Evolutionary conservation across 2,888 invertebrate species (phyloP), one percentile per base, ranked within the genome.

Genomic region (Nezara viridula): DNA sequence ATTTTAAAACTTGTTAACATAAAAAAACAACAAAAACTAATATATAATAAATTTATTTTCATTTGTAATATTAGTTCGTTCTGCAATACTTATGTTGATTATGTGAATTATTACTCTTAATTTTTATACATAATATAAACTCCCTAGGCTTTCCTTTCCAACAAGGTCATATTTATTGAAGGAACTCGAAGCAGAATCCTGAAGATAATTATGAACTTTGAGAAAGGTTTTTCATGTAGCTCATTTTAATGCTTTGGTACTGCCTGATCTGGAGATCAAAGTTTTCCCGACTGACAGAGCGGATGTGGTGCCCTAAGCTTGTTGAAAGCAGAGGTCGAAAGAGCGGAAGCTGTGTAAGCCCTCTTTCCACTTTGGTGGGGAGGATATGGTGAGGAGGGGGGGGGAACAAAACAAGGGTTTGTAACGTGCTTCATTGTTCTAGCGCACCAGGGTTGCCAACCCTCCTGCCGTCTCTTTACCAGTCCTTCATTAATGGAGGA

Each of bases 281-380:
- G 37, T 32, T 37, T 60, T 60, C 27, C 60, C n/a, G 27, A 12
- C 27, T 60, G 60, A 60, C 37, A 73, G 32, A 32, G 32, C 66
- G 66, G 66, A 73, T 73, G 66, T 37, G 32, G 37, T 5, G 32
- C 32, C 2, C n/a, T n/a, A 60, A 32, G 27, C 66, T 27, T 7
- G 32, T 73, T 73, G 37, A 73, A 73, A 73, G 66, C 66, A 32
- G 81, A 81, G 81, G 44, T n/a, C 44, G 37, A n/a, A 81, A 81
- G 44, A 77, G 44, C 81, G 44, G 81, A 81, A 81, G 40, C 81
- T 81, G 40, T 73, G 40, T n/a, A 81, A 81, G 81, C 81, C 73
- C 81, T 81, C 81, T n/a, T 44, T 21, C n/a, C 81, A 47, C 44
- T 81, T 81, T 5, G 81, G 24, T 5, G 24, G 44, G 44, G 44